Percentiles rank a stretch among this genome's conserved stretches.
Conservation (phyloP, 2,888 invertebrate species). For the Leptura quadrifasciata region DNA sequence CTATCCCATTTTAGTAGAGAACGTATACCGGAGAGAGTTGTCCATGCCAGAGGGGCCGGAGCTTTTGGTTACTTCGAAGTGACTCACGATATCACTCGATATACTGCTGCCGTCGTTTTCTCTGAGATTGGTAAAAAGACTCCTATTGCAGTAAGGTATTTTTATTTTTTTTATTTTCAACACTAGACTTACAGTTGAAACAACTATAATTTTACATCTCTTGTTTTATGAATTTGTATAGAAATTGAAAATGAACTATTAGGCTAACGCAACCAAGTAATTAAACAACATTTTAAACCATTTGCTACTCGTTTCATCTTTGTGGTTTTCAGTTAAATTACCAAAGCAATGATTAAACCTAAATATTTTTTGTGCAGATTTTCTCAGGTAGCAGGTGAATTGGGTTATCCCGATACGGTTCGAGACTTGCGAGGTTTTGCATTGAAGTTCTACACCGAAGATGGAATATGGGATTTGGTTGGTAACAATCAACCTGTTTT, state of each 20-base stretch:
- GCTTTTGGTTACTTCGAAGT: conserved; percentile 92
- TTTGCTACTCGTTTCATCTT: no score
- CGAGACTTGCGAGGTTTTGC: conserved; percentile 95
- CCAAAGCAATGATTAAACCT: not conserved
- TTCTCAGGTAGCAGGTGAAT: conserved; percentile 92
- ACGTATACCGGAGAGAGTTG: conserved; percentile 96
- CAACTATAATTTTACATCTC: no score
- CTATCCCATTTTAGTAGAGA: conserved; percentile 91
- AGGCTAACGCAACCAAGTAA: no score
- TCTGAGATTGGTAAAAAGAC: conserved; percentile 86
- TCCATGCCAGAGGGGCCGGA: conserved; percentile 97
- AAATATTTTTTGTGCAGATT: conserved; percentile 72
- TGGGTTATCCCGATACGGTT: conserved; percentile 92
- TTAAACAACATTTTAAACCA: no score
- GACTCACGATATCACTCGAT: conserved; percentile 89
- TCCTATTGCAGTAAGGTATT: conserved; percentile 83
- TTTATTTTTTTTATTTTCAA: not conserved
- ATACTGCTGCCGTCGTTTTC: conserved; percentile 87
- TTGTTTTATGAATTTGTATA: no score
- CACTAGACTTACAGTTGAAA: no score
- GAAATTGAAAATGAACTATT: no score
- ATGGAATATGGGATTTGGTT: conserved; percentile 95
- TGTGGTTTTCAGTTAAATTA: not conserved
- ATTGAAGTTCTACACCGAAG: conserved; percentile 94
- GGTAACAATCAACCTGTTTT: conserved; percentile 96